phyloP scores from a whole-genome alignment of 2,888 invertebrate species.

The Ptychoptera contaminata region DNA sequence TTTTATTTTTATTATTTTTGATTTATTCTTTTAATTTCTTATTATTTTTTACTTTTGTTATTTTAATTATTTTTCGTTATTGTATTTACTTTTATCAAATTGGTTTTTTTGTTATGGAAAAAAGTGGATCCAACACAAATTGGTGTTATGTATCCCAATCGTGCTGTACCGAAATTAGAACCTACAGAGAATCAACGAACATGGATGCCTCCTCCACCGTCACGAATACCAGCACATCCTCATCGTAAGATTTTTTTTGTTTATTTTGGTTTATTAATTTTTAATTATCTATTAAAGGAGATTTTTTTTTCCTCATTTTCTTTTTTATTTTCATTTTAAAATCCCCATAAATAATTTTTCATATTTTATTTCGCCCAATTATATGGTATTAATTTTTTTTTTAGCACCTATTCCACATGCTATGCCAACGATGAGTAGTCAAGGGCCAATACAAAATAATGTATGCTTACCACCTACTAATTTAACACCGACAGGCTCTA shows the following conservation, averaged over 20 bases:
- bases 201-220: conserved; percentile 29
- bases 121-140: conserved; percentile 28
- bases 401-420: conserved; percentile 26
- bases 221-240: conserved; percentile 24
- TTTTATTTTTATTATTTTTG: conserved; percentile 6
- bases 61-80: conserved; percentile 11
- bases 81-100: conserved; percentile 12
- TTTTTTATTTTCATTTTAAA: conserved; percentile 2
- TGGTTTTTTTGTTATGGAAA: conserved; percentile 18
- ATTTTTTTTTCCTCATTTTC: conserved; percentile 6
- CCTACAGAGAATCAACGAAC: conserved; percentile 27
- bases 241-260: conserved; percentile 26
- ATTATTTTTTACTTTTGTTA: conserved; percentile 6
- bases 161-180: conserved; percentile 30
- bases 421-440: conserved; percentile 22
- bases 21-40: conserved; percentile 12
- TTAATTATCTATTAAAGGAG: not conserved
- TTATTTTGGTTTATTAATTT: conserved; percentile 6
- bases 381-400: conserved; percentile 10
- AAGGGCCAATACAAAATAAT: conserved; percentile 10
- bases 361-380: not conserved
- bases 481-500: not conserved
- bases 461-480: conserved; percentile 1
- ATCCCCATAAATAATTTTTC: not conserved
- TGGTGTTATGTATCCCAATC: conserved; percentile 25